Conservation (phyloP, 2,797 vertebrate genomes). For the Myotis myotis region DNA sequence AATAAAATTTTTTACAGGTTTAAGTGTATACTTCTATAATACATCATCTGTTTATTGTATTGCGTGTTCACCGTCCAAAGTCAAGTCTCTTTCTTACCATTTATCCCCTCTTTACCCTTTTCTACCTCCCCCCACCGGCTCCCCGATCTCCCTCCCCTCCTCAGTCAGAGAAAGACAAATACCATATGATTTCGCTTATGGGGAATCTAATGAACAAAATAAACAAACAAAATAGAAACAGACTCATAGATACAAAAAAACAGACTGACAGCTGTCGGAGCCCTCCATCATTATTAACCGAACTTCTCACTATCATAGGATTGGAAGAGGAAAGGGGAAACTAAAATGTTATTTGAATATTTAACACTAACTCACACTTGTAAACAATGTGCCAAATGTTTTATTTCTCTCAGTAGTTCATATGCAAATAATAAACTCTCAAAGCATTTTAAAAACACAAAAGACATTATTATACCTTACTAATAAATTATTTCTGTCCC, state of each 20-base stretch:
- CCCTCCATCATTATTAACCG: not conserved
- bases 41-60: not conserved
- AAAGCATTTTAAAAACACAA: constrained; percentile 10
- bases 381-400: constrained; percentile 40
- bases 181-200: not conserved
- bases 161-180: not conserved
- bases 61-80: not conserved
- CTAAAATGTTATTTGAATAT: not conserved
- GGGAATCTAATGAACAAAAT: not conserved
- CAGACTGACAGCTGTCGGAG: not conserved
- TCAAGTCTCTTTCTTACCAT: not conserved
- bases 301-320: not conserved
- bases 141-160: not conserved
- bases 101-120: not conserved
- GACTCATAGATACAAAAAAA: not conserved
- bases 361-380: constrained; percentile 9
- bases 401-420: constrained; percentile 63
- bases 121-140: not conserved
- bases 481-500: not conserved
- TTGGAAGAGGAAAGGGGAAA: not conserved
- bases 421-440: not conserved
- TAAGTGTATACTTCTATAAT: not conserved
- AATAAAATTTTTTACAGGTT: not conserved
- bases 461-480: not conserved
- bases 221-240: not conserved